Evolutionary conservation across 2,797 vertebrate genomes (phyloP).

Genomic region (Zalophus californianus): DNA sequence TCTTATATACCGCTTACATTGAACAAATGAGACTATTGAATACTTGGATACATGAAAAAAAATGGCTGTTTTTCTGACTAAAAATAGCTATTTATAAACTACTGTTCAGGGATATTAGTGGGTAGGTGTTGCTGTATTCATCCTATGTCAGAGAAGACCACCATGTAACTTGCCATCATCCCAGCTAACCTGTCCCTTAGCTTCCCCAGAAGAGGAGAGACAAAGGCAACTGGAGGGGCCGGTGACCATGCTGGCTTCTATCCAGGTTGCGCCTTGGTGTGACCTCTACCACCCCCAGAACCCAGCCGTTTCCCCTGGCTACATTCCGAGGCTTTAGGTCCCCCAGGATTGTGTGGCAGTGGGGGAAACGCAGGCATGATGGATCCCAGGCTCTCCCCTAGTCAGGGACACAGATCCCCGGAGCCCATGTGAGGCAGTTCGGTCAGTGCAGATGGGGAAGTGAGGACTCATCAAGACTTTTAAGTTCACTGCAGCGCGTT

Average conservation of each 20-base stretch:
- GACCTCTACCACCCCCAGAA: background rate
- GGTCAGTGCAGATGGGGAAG: background rate
- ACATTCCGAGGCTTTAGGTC: background rate
- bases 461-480: background rate
- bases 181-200: background rate
- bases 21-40: slow-evolving; percentile 22
- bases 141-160: background rate
- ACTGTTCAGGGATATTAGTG: background rate
- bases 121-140: background rate
- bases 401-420: background rate
- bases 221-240: background rate
- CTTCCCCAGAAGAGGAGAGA: background rate
- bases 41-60: background rate
- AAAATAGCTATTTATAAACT: background rate
- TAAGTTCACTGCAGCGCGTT: background rate
- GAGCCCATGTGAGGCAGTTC: background rate
- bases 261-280: background rate
- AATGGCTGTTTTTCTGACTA: background rate
- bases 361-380: background rate
- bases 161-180: background rate
- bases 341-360: background rate
- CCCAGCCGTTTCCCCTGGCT: background rate
- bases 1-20: background rate
- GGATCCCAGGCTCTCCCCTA: background rate
- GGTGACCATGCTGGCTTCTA: background rate